Evolutionary conservation across 2,888 invertebrate genomes (phyloP), one percentile per base, ranked within the genome.

Genomic region (Antheraea assamensis): DNA sequence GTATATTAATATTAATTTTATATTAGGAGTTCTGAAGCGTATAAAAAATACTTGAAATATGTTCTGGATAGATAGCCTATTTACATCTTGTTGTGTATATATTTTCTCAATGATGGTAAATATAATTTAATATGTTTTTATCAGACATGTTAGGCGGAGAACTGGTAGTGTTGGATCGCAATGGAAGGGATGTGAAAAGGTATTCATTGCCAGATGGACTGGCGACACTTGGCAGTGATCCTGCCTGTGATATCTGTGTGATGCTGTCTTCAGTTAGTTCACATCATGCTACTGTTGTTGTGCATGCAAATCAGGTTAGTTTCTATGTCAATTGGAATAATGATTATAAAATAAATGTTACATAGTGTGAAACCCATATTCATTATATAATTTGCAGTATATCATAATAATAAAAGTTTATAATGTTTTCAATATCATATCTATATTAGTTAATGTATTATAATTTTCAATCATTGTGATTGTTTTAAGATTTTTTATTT

Each of bases 221-320:
- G 72, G 92, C 90, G 71, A 92, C 90, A 0, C 85, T 95, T 21
- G 95, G 95, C 78, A 88, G 90, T 21, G 89, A 88, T 75, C 83
- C 85, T 0, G 85, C 85, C 24, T 93, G 92, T 74, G 91, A 95
- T 78, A 91, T 95, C 70, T 86, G 92, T 19, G 80, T 95, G 15
- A 80, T 92, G 85, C 80, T 88, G 81, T 83, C 91, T 4, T 77
- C 85, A 0, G 90, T 94, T 71, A 82, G 85, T 72, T 81, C 87
- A 0, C 94, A 92, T 77, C 95, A 95, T 73, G 93, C 94, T 55
- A 91, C 91, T 2, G 85, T 95, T 55, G 87, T 88, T 1, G 92
- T 94, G 31, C 90, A 90, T 74, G 78, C 85, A 27, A 86, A 88
- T 49, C 91, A 92, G 89, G 94, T 92, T 74, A 66, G 58, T 72